Conservation (phyloP, 1,140 invertebrate genomes). For the Solenopsis invicta region DNA sequence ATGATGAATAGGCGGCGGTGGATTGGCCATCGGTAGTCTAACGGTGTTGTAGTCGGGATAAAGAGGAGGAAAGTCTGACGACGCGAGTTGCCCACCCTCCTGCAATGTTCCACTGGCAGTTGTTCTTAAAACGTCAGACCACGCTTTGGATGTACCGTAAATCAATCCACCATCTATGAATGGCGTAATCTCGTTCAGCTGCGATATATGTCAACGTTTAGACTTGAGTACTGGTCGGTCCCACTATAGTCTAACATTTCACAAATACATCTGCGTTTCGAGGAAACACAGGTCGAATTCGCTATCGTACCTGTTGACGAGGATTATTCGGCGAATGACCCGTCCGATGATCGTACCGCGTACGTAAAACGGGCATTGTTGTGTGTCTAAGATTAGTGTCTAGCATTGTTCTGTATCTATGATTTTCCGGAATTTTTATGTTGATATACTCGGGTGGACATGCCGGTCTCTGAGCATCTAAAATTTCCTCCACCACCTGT, state of each 20-base stretch:
- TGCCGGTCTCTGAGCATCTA: slow-evolving; percentile 88
- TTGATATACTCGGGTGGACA: slow-evolving; percentile 89
- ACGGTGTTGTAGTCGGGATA: slow-evolving; percentile 88
- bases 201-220: slow-evolving; percentile 48
- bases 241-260: too few relatives aligned
- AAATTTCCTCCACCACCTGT: slow-evolving; percentile 90
- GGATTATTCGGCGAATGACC: slow-evolving; percentile 88
- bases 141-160: slow-evolving; percentile 89
- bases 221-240: not conserved
- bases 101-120: slow-evolving; percentile 86
- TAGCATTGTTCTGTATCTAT: slow-evolving; percentile 82
- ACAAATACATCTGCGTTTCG: not conserved
- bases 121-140: slow-evolving; percentile 87
- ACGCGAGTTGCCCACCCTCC: slow-evolving; percentile 84
- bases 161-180: slow-evolving; percentile 89
- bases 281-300: not conserved
- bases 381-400: slow-evolving; percentile 77
- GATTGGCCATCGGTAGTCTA: slow-evolving; percentile 88
- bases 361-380: slow-evolving; percentile 86
- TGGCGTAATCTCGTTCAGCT: slow-evolving; percentile 90
- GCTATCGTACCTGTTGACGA: slow-evolving; percentile 86
- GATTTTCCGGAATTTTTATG: slow-evolving; percentile 86
- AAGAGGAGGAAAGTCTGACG: slow-evolving; percentile 79
- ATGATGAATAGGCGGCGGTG: slow-evolving; percentile 88
- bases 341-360: slow-evolving; percentile 86